Percentiles rank a stretch among this genome's conserved stretches.
Evolutionary conservation across 2,888 invertebrate genomes (phyloP).

Genomic region (Macropis europaea): DNA sequence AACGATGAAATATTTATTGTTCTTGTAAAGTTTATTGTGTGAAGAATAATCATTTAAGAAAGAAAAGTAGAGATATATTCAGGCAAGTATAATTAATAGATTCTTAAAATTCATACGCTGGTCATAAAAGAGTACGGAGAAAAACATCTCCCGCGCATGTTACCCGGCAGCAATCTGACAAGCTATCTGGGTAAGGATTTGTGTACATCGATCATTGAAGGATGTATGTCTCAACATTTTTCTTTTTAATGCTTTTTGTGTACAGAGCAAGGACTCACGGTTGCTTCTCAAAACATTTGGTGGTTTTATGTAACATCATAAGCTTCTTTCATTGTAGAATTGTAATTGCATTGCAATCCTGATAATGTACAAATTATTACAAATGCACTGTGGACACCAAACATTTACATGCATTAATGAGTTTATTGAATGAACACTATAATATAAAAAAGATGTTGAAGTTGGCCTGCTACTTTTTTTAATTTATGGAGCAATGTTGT

Average conservation of each 20-base stretch:
- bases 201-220: constrained; percentile 27
- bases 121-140: constrained; percentile 85
- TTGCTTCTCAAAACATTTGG: constrained; percentile 2
- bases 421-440: not conserved
- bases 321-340: constrained; percentile 15
- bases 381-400: not conserved
- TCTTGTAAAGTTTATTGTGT: not conserved
- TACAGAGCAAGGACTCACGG: constrained; percentile 1
- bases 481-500: not conserved
- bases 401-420: not conserved
- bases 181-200: constrained; percentile 76
- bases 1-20: not conserved
- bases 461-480: not conserved
- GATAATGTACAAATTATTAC: not conserved
- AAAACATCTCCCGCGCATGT: constrained; percentile 86
- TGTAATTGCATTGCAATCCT: not conserved
- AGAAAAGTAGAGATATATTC: not conserved
- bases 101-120: constrained; percentile 74
- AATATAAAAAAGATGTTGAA: not conserved
- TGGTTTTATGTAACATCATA: not conserved
- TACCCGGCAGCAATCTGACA: constrained; percentile 75
- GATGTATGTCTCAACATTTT: constrained; percentile 21
- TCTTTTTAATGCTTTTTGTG: constrained; percentile 26
- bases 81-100: constrained; percentile 60
- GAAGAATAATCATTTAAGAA: constrained; percentile 3